Evolutionary conservation across 2,888 invertebrate species (phyloP).

Genomic region (Yponomeuta malinellus): DNA sequence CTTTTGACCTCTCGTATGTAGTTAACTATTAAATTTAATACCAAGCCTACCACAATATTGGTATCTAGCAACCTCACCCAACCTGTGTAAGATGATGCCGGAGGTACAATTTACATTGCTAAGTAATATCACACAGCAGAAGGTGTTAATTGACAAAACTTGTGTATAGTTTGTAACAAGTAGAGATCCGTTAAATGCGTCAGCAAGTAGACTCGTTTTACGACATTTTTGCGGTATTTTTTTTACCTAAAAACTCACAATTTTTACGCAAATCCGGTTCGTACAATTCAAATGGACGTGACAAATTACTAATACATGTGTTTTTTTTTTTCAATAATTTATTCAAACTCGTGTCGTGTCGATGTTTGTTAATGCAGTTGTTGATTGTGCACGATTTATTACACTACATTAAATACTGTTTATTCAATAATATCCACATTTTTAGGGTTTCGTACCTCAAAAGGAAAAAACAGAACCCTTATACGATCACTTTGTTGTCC

Average conservation of each 20-base stretch:
- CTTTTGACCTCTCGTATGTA: background rate
- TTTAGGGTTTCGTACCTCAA: no score
- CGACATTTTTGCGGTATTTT: constrained; percentile 1
- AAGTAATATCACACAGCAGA: background rate
- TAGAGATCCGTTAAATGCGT: background rate
- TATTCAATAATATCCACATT: background rate
- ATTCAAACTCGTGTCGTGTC: background rate
- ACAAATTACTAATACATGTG: background rate
- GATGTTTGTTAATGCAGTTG: background rate
- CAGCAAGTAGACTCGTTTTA: background rate
- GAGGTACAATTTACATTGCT: background rate
- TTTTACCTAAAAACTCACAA: background rate
- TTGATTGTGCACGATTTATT: background rate
- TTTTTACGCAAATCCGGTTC: background rate
- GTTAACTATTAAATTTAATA: background rate
- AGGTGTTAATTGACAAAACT: constrained; percentile 16
- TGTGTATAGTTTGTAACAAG: background rate
- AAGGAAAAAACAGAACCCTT: no score
- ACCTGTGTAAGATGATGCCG: background rate
- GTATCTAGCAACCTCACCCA: background rate
- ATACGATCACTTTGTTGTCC: no score
- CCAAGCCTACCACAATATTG: background rate
- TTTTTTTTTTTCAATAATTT: background rate
- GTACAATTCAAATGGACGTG: background rate
- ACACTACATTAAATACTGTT: background rate